Base-by-base conservation (phyloP, 2,888 invertebrate genomes). In the Scelioninae gen. 1 region DNA sequence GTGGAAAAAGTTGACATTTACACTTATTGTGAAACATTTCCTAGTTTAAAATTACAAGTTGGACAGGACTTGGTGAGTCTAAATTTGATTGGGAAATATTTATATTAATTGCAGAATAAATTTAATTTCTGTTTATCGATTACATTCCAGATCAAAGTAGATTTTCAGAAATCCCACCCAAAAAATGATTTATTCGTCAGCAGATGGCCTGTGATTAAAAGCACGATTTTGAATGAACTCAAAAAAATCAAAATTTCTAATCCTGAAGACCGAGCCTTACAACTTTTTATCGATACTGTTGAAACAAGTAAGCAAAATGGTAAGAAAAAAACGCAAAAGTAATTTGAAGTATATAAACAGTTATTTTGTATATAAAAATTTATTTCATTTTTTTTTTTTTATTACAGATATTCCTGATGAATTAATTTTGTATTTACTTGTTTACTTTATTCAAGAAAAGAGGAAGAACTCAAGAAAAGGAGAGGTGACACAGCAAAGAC, bases 391-490 rank as follows among this genome's bases (percentile, higher is more conserved):
- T 6, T 15, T 45, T 45, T 10, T 38, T 38, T 4, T 16, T 34
- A 47, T 65, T 58, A 5, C 38, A 72, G 72, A 47, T 23, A 23
- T 69, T 29, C 29, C 60, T 9, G 62, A 72, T 62, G 72, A 72
- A 43, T 15, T 72, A 23, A 8, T 69, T 4, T 49, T 62, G 11
- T 49, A 72, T 53, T 43, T 72, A 23, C 11, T 40, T 4, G 10
- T 11, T 10, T 40, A 40, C 11, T 4, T 40, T 8, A 40, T 40
- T 10, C 40, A 40, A 40, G 40, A 40, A 10, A 40, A 40, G 11
- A 6, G 10, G 10, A 40, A 40, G 4, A 40, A 40, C 8, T 11
- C 5, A 40, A 10, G 3, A 10, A 40, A 40, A 11, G 7, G 3
- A 11, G 40, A 40, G 11, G 34, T 34, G 8, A 7, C 34, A 34